Conservation (phyloP, 2,113 vertebrate species). For the Odobenus rosmarus region DNA sequence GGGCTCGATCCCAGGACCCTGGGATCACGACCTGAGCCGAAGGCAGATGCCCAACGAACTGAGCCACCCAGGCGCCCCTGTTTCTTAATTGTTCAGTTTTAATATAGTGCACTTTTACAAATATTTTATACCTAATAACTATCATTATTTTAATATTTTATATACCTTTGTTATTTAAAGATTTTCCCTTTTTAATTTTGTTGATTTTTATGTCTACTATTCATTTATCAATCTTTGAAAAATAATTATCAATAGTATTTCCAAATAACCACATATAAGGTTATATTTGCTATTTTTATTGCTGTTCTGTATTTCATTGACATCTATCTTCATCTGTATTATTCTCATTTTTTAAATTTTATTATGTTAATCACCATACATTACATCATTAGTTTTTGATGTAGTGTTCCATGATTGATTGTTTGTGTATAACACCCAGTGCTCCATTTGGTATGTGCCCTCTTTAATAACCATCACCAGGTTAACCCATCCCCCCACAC, state of each 20-base stretch:
- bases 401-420: too few species aligned
- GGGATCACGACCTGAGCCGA: too few species aligned
- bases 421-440: too few species aligned
- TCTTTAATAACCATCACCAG: too few species aligned
- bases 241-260: background rate
- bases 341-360: background rate
- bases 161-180: background rate
- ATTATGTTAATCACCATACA: too few species aligned
- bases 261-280: background rate
- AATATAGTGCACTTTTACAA: background rate
- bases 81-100: background rate
- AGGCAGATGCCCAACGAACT: too few species aligned
- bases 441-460: too few species aligned
- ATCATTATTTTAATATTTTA: background rate
- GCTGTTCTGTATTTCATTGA: background rate
- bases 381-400: too few species aligned
- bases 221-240: background rate
- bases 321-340: background rate
- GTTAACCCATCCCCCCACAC: too few species aligned
- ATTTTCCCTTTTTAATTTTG: background rate
- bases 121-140: background rate
- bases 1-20: too few species aligned
- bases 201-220: background rate
- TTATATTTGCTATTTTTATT: background rate
- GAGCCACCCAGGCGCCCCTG: too few species aligned